A percentile compares a stretch with the other conserved stretches of the same genome.
These are phyloP conservation scores for Chesias legatella DNA, from an alignment of 2,888 invertebrate species.

Conservation along the genomic window DNA sequence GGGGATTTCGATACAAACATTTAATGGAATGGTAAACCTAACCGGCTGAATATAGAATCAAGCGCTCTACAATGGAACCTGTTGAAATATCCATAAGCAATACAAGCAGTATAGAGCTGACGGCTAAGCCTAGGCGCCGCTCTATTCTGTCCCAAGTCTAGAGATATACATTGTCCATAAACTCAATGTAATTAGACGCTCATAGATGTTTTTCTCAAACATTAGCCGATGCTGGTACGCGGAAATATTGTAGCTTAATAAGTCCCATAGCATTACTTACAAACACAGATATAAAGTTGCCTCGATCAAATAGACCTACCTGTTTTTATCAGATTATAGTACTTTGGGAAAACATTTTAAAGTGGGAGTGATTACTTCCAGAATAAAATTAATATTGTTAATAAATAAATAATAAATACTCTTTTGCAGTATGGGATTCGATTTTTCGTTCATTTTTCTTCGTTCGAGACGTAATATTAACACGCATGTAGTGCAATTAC, in stretches of 20 bases:
- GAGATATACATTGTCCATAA: constrained; percentile 10
- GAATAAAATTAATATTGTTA: too few relatives aligned
- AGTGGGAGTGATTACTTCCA: too few relatives aligned
- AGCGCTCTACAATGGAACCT: constrained; percentile 12
- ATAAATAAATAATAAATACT: too few relatives aligned
- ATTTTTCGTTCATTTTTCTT: too few relatives aligned
- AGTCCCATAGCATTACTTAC: constrained; percentile 28
- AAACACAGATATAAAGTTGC: constrained; percentile 16
- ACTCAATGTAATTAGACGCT: constrained; percentile 36
- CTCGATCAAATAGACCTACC: constrained; percentile 8
- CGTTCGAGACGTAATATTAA: too few relatives aligned
- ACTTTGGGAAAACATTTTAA: too few relatives aligned
- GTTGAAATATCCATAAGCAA: constrained; percentile 12
- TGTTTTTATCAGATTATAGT: too few relatives aligned
- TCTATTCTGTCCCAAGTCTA: too few relatives aligned
- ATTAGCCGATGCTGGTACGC: constrained; percentile 49
- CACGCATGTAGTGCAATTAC: too few relatives aligned
- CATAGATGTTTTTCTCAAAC: constrained; percentile 29
- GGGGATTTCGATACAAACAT: background rate
- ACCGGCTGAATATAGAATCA: constrained; percentile 17
- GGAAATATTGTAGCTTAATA: constrained; percentile 49
- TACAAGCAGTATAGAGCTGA: constrained; percentile 8
- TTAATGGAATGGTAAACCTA: constrained; percentile 11
- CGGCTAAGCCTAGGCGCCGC: background rate
- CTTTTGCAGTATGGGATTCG: too few relatives aligned